These are phyloP conservation scores for Hyposoter didymator DNA, from an alignment of 2,888 invertebrate species.

Conservation along the genomic window DNA sequence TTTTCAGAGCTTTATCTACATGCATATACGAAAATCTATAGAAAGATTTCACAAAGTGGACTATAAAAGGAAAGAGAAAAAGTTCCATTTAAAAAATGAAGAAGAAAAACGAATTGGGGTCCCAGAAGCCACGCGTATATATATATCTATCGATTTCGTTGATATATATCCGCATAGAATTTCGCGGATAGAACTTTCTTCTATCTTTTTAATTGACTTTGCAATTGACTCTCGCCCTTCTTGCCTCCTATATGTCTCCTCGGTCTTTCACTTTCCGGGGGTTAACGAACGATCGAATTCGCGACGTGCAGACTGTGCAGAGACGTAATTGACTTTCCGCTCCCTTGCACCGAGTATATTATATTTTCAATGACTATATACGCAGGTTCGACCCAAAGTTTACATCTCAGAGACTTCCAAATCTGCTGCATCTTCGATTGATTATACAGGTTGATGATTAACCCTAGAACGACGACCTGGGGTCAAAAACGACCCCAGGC, in stretches of 20 bases:
- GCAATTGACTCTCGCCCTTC: constrained; percentile 61
- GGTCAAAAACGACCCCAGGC: no score
- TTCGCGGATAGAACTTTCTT: constrained; percentile 46
- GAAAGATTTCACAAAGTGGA: constrained; percentile 24
- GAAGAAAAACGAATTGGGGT: constrained; percentile 15
- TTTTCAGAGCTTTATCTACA: not conserved
- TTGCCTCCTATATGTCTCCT: constrained; percentile 41
- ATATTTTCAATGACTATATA: not conserved
- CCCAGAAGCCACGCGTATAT: constrained; percentile 24
- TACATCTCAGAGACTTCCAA: no score
- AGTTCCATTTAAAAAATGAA: constrained; percentile 46
- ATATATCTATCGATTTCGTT: not conserved
- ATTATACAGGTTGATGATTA: no score
- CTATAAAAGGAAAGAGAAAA: constrained; percentile 6
- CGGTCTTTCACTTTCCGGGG: constrained; percentile 29
- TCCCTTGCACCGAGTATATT: constrained; percentile 3
- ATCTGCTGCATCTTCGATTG: no score
- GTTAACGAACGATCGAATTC: constrained; percentile 58
- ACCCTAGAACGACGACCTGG: no score
- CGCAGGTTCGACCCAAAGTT: no score
- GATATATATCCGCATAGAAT: not conserved
- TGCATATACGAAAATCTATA: not conserved
- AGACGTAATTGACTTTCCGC: constrained; percentile 56
- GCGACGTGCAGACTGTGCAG: constrained; percentile 30
- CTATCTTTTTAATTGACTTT: constrained; percentile 66